Conservation (phyloP, 2,888 invertebrate species). For the Apomyelois bistriatella region DNA sequence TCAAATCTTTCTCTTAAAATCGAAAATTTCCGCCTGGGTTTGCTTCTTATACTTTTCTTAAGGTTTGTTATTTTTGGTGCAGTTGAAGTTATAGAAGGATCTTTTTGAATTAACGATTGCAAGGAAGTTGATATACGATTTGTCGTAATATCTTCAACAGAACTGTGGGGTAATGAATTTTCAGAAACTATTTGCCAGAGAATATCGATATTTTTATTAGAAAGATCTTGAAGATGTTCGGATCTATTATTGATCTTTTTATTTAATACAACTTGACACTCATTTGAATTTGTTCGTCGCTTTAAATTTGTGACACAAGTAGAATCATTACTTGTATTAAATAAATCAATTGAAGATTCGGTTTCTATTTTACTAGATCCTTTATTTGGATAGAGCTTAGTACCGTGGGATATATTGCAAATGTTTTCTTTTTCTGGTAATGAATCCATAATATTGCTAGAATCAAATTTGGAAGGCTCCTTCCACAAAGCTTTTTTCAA, state of each 20-base stretch:
- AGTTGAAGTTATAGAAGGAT: conserved; percentile 39
- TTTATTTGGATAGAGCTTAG: conserved; percentile 47
- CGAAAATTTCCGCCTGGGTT: conserved; percentile 80
- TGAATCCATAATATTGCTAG: conserved; percentile 66
- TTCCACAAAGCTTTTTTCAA: conserved; percentile 71
- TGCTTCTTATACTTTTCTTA: conserved; percentile 60
- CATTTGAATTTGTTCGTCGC: conserved; percentile 45
- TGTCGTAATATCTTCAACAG: conserved; percentile 54
- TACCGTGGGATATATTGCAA: conserved; percentile 40
- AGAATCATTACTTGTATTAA: conserved; percentile 29
- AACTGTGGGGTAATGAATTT: conserved; percentile 47
- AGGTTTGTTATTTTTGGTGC: conserved; percentile 53
- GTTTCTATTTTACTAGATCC: conserved; percentile 36
- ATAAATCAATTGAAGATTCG: conserved; percentile 28
- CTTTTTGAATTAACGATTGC: conserved; percentile 70
- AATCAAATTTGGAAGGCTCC: conserved; percentile 66
- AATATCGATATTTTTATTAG: conserved; percentile 68
- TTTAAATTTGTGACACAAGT: conserved; percentile 44
- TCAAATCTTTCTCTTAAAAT: conserved; percentile 80
- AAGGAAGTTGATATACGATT: conserved; percentile 63
- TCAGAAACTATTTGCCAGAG: conserved; percentile 70
- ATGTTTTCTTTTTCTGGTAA: conserved; percentile 65
- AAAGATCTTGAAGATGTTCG: conserved; percentile 51
- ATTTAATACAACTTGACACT: conserved; percentile 36
- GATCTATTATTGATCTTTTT: conserved; percentile 49